These are phyloP conservation scores for Drosophila rellima DNA, from an alignment of 2,888 invertebrate species.

Conservation along the genomic window DNA sequence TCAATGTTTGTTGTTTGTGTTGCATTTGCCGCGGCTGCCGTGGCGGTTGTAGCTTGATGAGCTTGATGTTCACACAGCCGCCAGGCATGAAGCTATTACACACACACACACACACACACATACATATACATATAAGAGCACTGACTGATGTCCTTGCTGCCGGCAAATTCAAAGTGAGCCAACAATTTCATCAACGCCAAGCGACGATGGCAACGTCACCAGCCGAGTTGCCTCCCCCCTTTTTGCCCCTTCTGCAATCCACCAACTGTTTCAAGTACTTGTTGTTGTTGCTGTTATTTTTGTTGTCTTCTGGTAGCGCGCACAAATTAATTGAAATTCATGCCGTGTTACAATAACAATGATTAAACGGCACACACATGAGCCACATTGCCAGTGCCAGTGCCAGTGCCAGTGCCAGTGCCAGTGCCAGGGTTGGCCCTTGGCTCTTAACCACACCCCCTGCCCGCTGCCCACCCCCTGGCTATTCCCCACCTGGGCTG, in stretches of 20 bases:
- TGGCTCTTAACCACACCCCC: slow-evolving; percentile 19
- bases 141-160: slow-evolving; percentile 75
- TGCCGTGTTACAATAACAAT: slow-evolving; percentile 79
- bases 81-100: slow-evolving; percentile 83
- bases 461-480: not conserved
- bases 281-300: slow-evolving; percentile 28
- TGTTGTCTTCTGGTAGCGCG: slow-evolving; percentile 70
- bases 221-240: slow-evolving; percentile 8
- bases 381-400: slow-evolving; percentile 26
- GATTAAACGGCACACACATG: slow-evolving; percentile 77
- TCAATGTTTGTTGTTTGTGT: slow-evolving; percentile 47
- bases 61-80: slow-evolving; percentile 85
- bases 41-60: slow-evolving; percentile 64
- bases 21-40: slow-evolving; percentile 49
- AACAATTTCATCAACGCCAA: slow-evolving; percentile 80
- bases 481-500: not conserved
- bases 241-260: not conserved
- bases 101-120: slow-evolving; percentile 39
- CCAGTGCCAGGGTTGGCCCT: slow-evolving; percentile 63
- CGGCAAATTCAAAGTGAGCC: slow-evolving; percentile 81
- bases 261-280: not conserved
- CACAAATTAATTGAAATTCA: slow-evolving; percentile 79
- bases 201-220: slow-evolving; percentile 53
- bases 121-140: slow-evolving; percentile 3
- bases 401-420: slow-evolving; percentile 43